These are phyloP conservation scores for Netelia fuscicornis DNA, from an alignment of 2,888 invertebrate genomes.

Conservation along the genomic window DNA sequence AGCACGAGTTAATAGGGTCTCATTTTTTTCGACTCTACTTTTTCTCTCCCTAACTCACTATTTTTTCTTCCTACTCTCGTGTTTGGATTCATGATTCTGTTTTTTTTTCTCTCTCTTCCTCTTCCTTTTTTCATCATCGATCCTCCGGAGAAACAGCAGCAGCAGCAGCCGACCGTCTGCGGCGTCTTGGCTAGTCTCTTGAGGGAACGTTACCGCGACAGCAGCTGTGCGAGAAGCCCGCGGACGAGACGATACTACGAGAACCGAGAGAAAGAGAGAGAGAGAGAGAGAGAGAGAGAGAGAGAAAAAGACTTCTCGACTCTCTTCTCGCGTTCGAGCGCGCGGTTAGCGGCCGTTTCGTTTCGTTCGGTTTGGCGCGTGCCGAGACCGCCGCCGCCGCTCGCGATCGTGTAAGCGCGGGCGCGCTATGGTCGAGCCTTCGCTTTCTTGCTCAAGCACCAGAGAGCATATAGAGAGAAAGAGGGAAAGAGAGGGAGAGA, in stretches of 20 bases:
- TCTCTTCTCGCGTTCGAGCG: constrained; percentile 69
- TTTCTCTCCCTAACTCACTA: constrained; percentile 22
- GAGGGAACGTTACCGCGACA: constrained; percentile 64
- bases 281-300: constrained; percentile 65
- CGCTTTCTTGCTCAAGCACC: constrained; percentile 61
- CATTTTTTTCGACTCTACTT: constrained; percentile 43
- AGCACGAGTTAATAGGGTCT: constrained; percentile 62
- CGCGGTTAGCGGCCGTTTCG: constrained; percentile 78
- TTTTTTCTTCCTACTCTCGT: constrained; percentile 20
- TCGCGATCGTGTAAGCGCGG: constrained; percentile 60
- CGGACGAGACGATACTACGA: constrained; percentile 42
- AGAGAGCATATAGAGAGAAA: constrained; percentile 15
- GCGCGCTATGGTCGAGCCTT: constrained; percentile 45
- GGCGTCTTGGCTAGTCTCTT: constrained; percentile 48
- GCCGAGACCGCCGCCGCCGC: constrained; percentile 73
- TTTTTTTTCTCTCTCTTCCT: constrained; percentile 32
- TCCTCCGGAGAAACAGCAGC: constrained; percentile 45
- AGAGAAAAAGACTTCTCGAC: constrained; percentile 1
- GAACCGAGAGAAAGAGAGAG: constrained; percentile 35
- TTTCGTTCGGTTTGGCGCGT: constrained; percentile 83
- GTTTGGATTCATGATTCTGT: constrained; percentile 34
- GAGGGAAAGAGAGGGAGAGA: constrained; percentile 29
- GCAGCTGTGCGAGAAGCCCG: constrained; percentile 64
- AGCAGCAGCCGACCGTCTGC: constrained; percentile 61
- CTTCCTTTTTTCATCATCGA: constrained; percentile 50